Evolutionary conservation across 2,113 vertebrate genomes (phyloP).

Genomic region (Labrus mixtus): DNA sequence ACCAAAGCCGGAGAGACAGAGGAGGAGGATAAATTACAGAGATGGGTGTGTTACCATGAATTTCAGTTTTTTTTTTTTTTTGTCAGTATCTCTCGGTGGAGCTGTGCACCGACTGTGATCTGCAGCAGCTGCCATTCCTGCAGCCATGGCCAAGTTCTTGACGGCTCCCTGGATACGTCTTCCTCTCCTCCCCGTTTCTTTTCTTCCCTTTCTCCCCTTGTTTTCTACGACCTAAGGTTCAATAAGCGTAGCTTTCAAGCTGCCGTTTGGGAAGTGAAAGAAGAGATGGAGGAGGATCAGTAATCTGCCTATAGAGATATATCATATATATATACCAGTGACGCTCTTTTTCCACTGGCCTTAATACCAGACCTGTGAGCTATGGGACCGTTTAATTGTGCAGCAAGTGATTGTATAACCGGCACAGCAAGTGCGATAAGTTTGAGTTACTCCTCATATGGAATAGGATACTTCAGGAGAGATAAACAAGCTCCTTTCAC

Average conservation of each 20-base stretch:
- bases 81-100: conserved; percentile 44
- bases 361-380: conserved; percentile 31
- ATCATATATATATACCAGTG: conserved; percentile 34
- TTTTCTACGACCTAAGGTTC: conserved; percentile 24
- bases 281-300: conserved; percentile 11
- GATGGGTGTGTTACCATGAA: conserved; percentile 51
- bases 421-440: conserved; percentile 40
- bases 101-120: conserved; percentile 38
- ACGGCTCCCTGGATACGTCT: conserved; percentile 63
- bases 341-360: conserved; percentile 50
- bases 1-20: conserved; percentile 17
- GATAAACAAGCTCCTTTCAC: conserved; percentile 31
- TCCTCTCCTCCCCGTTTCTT: conserved; percentile 45
- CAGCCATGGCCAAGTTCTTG: conserved; percentile 72
- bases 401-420: conserved; percentile 17
- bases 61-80: conserved; percentile 43
- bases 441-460: conserved; percentile 32
- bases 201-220: conserved; percentile 8
- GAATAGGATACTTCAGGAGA: conserved; percentile 38
- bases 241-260: conserved; percentile 23
- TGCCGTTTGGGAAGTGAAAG: conserved; percentile 25
- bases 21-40: conserved; percentile 27
- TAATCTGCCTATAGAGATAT: conserved; percentile 8
- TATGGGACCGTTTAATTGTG: conserved; percentile 5
- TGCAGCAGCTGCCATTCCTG: conserved; percentile 77